Evolutionary conservation across 1,140 invertebrate species (phyloP).

Genomic region (Metaphire vulgaris): DNA sequence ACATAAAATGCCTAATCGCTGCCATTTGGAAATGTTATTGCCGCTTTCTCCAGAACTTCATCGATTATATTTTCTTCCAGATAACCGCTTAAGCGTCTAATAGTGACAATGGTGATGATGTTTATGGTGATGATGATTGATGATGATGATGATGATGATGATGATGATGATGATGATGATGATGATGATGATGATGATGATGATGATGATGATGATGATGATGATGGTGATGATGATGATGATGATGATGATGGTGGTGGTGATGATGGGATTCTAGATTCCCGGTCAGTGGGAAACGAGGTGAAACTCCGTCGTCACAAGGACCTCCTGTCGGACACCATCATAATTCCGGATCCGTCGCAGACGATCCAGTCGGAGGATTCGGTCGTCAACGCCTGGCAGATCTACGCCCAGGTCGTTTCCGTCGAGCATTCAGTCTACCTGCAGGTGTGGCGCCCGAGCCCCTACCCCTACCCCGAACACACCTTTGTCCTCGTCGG

Average conservation of each 20-base stretch:
- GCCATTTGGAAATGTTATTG: not conserved
- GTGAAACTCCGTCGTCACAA: conserved; percentile 20
- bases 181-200: conserved; percentile 2
- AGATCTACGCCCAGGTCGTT: conserved; percentile 28
- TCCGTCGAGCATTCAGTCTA: conserved; percentile 25
- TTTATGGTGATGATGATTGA: not conserved
- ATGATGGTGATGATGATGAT: not conserved
- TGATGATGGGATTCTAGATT: conserved; percentile 11
- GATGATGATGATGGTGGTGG: not conserved
- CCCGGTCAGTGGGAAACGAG: conserved; percentile 27
- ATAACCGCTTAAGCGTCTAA: not conserved
- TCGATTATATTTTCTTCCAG: not conserved
- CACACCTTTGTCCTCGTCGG: conserved; percentile 20
- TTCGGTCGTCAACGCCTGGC: conserved; percentile 22
- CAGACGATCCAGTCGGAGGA: conserved; percentile 17
- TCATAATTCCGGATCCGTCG: conserved; percentile 25
- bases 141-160: not conserved
- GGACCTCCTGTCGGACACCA: conserved; percentile 10
- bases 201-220: conserved; percentile 2
- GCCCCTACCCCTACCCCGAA: not conserved
- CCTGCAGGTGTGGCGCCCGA: conserved; percentile 13
- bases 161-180: conserved; percentile 3
- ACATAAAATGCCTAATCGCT: no score
- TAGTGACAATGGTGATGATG: not conserved
- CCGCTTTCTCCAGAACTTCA: not conserved